Evolutionary conservation across 2,888 invertebrate genomes (phyloP).

Genomic region (Conchocele bisecta): DNA sequence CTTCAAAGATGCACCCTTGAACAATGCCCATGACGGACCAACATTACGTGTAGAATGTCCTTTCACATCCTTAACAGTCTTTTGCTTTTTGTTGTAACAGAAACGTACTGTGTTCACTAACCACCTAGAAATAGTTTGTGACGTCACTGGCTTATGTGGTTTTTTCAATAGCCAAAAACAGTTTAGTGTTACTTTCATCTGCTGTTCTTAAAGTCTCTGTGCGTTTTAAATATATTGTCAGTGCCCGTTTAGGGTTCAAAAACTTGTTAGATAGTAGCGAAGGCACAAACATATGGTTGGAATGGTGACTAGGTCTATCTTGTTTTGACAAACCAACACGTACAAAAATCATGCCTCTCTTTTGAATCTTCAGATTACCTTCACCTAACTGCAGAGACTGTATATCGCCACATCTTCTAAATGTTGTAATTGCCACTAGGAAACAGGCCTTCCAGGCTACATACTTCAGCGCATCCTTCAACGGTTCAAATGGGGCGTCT

Average conservation of each 20-base stretch:
- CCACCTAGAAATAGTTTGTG: slow-evolving; percentile 32
- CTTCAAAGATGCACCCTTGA: slow-evolving; percentile 28
- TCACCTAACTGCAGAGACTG: no score
- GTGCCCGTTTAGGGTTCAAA: no score
- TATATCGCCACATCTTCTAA: no score
- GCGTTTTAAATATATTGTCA: no score
- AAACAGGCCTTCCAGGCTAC: slow-evolving; percentile 14
- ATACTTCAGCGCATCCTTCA: not conserved
- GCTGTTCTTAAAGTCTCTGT: no score
- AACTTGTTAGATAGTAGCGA: no score
- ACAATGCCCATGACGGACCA: slow-evolving; percentile 29
- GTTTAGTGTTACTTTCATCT: no score
- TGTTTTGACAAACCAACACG: no score
- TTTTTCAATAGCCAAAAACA: slow-evolving; percentile 14
- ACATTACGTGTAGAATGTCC: slow-evolving; percentile 35
- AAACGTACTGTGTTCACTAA: slow-evolving; percentile 13
- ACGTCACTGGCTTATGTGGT: slow-evolving; percentile 23
- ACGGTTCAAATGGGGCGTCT: slow-evolving; percentile 11
- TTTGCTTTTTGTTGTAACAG: slow-evolving; percentile 14
- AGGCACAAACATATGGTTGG: no score
- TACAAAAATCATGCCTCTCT: no score
- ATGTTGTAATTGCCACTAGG: slow-evolving; percentile 30
- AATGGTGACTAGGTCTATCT: no score
- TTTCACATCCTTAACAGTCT: not conserved
- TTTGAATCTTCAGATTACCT: no score